Evolutionary conservation across 2,797 vertebrate species (phyloP).

Genomic region (Neosalanx taihuensis): DNA sequence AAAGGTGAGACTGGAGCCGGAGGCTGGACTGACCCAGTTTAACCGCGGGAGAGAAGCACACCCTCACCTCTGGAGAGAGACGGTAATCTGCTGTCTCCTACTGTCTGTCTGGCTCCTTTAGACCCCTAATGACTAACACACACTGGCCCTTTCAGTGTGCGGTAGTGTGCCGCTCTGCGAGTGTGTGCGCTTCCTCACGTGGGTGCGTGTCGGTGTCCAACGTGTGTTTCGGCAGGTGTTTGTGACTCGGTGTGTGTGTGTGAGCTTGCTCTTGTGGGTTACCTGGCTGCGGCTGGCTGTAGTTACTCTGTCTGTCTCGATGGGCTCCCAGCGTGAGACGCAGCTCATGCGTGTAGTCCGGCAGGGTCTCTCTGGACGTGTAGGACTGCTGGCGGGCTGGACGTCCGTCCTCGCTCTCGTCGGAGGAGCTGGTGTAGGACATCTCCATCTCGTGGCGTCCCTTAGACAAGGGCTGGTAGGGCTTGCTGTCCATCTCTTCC

Average conservation of each 20-base stretch:
- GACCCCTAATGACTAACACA: slow-evolving; percentile 58
- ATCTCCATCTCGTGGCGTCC: slow-evolving; percentile 94
- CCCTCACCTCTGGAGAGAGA: slow-evolving; percentile 64
- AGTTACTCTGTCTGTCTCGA: slow-evolving; percentile 82
- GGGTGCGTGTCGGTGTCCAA: background rate
- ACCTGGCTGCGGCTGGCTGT: slow-evolving; percentile 88
- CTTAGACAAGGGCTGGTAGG: slow-evolving; percentile 94
- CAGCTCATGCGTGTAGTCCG: slow-evolving; percentile 90
- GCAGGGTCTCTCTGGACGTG: slow-evolving; percentile 90
- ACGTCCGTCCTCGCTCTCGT: slow-evolving; percentile 92
- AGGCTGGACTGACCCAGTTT: slow-evolving; percentile 73
- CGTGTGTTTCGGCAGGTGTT: background rate
- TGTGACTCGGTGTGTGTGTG: slow-evolving; percentile 3
- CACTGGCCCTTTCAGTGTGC: slow-evolving; percentile 21
- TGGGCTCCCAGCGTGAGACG: slow-evolving; percentile 90
- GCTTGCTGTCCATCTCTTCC: slow-evolving; percentile 98
- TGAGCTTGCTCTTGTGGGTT: slow-evolving; percentile 28
- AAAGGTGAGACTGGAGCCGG: slow-evolving; percentile 18
- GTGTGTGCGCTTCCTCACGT: slow-evolving; percentile 20
- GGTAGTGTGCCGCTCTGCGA: background rate
- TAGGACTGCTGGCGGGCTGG: slow-evolving; percentile 85
- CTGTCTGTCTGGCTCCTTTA: slow-evolving; percentile 73
- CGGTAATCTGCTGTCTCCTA: slow-evolving; percentile 73
- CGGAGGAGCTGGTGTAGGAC: slow-evolving; percentile 93
- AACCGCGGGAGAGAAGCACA: slow-evolving; percentile 68